Evolutionary conservation across 2,797 vertebrate species (phyloP).

Genomic region (Microcaecilia unicolor): DNA sequence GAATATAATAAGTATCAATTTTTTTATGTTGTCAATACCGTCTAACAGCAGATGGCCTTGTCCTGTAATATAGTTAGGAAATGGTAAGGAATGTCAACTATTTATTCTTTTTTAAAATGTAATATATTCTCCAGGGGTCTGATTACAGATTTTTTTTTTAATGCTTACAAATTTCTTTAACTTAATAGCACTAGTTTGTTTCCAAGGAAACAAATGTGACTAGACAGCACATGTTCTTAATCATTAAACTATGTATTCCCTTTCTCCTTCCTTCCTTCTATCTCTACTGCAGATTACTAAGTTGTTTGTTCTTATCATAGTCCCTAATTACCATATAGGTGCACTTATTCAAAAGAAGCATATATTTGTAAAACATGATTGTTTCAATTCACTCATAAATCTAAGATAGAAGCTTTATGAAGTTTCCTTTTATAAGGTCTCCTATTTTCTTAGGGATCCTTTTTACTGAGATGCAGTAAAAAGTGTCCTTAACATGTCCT

Average conservation of each 20-base stretch:
- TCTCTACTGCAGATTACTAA: slow-evolving; percentile 38
- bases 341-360: slow-evolving; percentile 39
- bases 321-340: slow-evolving; percentile 44
- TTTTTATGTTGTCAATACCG: slow-evolving; percentile 12
- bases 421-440: slow-evolving; percentile 33
- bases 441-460: too few relatives aligned
- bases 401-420: slow-evolving; percentile 23
- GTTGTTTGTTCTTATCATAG: slow-evolving; percentile 24
- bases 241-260: slow-evolving; percentile 50
- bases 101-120: slow-evolving; percentile 53
- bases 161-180: slow-evolving; percentile 54
- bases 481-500: too few relatives aligned
- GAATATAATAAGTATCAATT: slow-evolving; percentile 4
- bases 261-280: slow-evolving; percentile 5
- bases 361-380: slow-evolving; percentile 22
- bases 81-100: slow-evolving; percentile 46
- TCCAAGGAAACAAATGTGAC: slow-evolving; percentile 55
- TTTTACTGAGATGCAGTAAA: too few relatives aligned
- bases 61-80: slow-evolving; percentile 37
- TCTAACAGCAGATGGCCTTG: slow-evolving; percentile 29
- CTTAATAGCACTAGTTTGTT: slow-evolving; percentile 50
- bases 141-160: slow-evolving; percentile 62
- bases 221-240: slow-evolving; percentile 41
- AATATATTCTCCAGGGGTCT: slow-evolving; percentile 47
- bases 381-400: slow-evolving; percentile 21